Evolutionary conservation across 2,888 invertebrate genomes (phyloP).

Genomic region (Crioceris asparagi): DNA sequence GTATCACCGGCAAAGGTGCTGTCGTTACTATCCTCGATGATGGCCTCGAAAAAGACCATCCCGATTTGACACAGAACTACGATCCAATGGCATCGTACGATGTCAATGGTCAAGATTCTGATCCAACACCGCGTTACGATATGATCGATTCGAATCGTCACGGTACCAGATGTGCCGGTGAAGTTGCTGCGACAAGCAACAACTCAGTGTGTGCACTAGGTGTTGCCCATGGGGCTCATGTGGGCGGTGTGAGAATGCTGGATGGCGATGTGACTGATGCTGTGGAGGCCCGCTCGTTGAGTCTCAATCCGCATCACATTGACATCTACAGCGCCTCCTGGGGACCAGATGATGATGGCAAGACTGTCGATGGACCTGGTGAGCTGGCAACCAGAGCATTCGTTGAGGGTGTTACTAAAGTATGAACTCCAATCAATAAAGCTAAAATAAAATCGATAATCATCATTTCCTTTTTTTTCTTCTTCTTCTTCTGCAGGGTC

Average conservation of each 20-base stretch:
- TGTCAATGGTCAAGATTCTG: constrained; percentile 90
- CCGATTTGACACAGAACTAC: constrained; percentile 83
- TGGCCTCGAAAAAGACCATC: constrained; percentile 91
- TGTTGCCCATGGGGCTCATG: constrained; percentile 84
- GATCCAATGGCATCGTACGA: constrained; percentile 94
- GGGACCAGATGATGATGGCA: constrained; percentile 98
- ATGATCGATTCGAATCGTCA: constrained; percentile 93
- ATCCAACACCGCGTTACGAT: constrained; percentile 97
- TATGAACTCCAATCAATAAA: constrained; percentile 31
- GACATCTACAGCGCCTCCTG: constrained; percentile 98
- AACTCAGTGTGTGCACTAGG: constrained; percentile 95
- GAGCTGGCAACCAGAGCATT: constrained; percentile 91
- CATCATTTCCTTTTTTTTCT: constrained; percentile 11
- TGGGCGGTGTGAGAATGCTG: constrained; percentile 83
- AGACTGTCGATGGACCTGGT: constrained; percentile 96
- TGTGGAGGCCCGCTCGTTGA: constrained; percentile 90
- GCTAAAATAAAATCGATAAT: constrained; percentile 1
- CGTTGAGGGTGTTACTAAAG: constrained; percentile 89
- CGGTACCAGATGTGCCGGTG: constrained; percentile 92
- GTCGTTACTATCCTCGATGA: constrained; percentile 96
- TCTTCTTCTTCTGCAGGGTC: constrained; percentile 53
- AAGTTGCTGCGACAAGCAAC: constrained; percentile 95
- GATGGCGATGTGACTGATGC: constrained; percentile 98
- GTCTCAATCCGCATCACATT: constrained; percentile 91
- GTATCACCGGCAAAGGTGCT: constrained; percentile 86